Base-by-base conservation (phyloP, 2,888 invertebrate genomes). In the Ophion ventricosus region DNA sequence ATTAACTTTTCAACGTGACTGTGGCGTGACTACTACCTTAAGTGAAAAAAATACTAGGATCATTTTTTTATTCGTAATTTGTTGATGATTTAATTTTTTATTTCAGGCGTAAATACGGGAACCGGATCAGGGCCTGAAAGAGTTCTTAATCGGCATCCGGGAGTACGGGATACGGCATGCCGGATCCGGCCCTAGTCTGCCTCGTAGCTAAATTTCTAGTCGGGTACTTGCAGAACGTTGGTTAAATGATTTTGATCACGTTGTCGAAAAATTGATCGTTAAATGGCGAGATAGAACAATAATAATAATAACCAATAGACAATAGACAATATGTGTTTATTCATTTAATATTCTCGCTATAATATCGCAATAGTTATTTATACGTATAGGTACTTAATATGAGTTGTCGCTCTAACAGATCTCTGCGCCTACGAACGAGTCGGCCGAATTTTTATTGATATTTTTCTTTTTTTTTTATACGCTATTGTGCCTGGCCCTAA, bases 241-340 rank as follows among this genome's bases (percentile, higher is more conserved):
- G 1, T 63, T 63, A 1, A 63, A 29, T 17, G 17, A 26, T 17
- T 49, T 0, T 2, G 3, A 3, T 14, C 49, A 17, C 3, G 17
- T 49, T 49, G 11, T 43, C 20, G 69, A 20, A 7, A 25, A 25
- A 43, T 7, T 11, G 43, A 26, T 0, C 20, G 17, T 14, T 20
- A 3, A 20, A 63, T n/a, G 63, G 26, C 35, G 8, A 29, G 63
- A 17, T n/a, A 57, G 64, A 82, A 85, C 63, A 81, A 57, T 10
- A 63, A 70, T n/a, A 57, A 79, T 87, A 83, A 88, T 84, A 87
- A 86, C 86, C 74, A 84, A 87, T 84, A 86, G 92, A 93, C 92
- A 92, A 93, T 92, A 92, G 92, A 93, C 91, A 92, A 93, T 92
- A 93, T 92, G 92, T 91, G 90, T 93, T 93, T 93, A 92, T 93